phyloP scores from a whole-genome alignment of 2,888 invertebrate species.

The Malthinus seriepunctatus region DNA sequence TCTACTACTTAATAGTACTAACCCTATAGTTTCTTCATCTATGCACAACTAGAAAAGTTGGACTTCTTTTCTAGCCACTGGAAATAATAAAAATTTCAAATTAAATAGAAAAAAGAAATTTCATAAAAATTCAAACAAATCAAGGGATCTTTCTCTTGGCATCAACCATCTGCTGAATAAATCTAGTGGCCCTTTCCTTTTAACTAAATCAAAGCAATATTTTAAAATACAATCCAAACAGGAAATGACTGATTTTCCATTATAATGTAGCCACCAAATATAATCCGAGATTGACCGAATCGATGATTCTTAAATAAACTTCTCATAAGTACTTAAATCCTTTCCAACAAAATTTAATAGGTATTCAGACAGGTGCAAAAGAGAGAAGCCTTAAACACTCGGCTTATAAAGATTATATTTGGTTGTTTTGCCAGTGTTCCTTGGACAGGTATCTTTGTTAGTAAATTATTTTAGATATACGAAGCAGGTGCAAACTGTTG shows the following conservation, averaged over 20 bases:
- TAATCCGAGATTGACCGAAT: constrained; percentile 26
- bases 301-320: constrained; percentile 12
- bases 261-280: constrained; percentile 32
- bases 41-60: no score
- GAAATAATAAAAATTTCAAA: no score
- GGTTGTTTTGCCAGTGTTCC: constrained; percentile 37
- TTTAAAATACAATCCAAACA: constrained; percentile 32
- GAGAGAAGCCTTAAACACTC: constrained; percentile 24
- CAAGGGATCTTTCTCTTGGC: neutral
- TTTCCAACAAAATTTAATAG: constrained; percentile 33
- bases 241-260: constrained; percentile 34
- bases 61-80: no score
- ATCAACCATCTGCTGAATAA: no score
- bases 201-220: constrained; percentile 23
- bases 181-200: no score
- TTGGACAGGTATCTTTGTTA: constrained; percentile 50
- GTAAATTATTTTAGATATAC: constrained; percentile 51
- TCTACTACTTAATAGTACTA: no score
- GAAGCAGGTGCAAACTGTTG: constrained; percentile 49
- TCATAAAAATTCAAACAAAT: constrained; percentile 8
- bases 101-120: no score
- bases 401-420: constrained; percentile 40
- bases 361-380: constrained; percentile 40
- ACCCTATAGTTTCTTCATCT: no score
- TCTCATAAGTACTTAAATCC: constrained; percentile 28